Base-by-base conservation (phyloP, 2,797 vertebrate genomes). In the Ptychadena robeensis region DNA sequence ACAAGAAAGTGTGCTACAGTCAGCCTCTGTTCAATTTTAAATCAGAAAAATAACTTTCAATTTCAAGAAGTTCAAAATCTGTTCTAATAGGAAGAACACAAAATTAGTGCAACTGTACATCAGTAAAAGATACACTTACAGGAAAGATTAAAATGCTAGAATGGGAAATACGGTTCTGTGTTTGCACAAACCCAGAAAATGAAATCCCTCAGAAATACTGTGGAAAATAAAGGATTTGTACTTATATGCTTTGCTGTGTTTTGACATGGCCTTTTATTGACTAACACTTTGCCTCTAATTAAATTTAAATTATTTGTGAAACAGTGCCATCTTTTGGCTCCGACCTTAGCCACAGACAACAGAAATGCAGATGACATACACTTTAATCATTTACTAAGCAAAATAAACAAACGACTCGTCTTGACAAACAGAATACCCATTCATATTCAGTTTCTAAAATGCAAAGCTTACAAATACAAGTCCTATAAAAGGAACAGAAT, bases 281-380 rank as follows among this genome's bases (percentile, higher is more conserved):
- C 66, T 82, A 81, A 86, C 83, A 61, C 31, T 73, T 85, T 57
- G 83, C 44, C 85, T 83, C n/a, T 69, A 34, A 37, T 73, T 85
- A 40, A 11, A 28, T 57, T 28, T 70, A 3, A 70, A 74, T 85
- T 80, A 75, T 80, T 86, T 91, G 92, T 3, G 0, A 91, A 92
- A 94, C 88, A 94, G 89, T 86, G 91, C 93, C 94, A 93, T 88
- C 93, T 93, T 89, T 91, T 88, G 93, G 87, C 85, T 77, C 81
- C 73, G 69, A 79, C 68, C 75, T 31, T 73, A 69, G 76, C 44
- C 70, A 79, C 70, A 84, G 32, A 53, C 38, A 3, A 9, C 30
- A 65, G 15, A 34, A 75, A 78, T 15, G 44, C 44, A 53, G 44
- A 22, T 53, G 22, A 8, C 0, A 53, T 53, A 53, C 18, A n/a